Percentiles rank a stretch among this genome's conserved stretches.
These are phyloP conservation scores for Ganaspis brasiliensis DNA, from an alignment of 2,888 invertebrate species.

Conservation along the genomic window DNA sequence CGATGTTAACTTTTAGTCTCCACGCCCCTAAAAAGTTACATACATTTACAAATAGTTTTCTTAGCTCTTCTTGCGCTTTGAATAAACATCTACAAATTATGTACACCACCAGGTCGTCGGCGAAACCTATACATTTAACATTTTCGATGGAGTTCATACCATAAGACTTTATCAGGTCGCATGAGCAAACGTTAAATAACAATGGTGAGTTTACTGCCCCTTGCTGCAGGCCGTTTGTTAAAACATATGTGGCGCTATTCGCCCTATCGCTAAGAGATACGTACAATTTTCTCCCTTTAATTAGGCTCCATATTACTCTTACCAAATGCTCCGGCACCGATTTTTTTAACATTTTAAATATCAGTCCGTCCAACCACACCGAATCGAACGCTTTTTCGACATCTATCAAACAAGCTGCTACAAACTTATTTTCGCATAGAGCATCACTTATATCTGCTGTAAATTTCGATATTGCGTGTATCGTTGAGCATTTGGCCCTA, in stretches of 20 bases:
- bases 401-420: too few species aligned
- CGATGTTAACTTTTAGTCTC: too few species aligned
- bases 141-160: conserved; percentile 15
- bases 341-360: too few species aligned
- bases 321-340: background rate
- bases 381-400: too few species aligned
- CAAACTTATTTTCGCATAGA: too few species aligned
- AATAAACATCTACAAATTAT: conserved; percentile 17
- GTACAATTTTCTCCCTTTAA: background rate
- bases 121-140: conserved; percentile 13
- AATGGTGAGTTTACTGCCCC: conserved; percentile 35
- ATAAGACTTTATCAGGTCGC: conserved; percentile 33
- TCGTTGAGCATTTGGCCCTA: too few species aligned
- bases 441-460: too few species aligned
- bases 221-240: background rate
- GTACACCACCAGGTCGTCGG: too few species aligned
- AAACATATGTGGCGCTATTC: background rate
- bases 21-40: conserved; percentile 32
- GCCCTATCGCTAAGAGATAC: background rate
- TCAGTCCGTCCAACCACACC: too few species aligned
- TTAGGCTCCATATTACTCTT: background rate
- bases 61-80: conserved; percentile 12
- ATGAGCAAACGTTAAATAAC: conserved; percentile 34
- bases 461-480: too few species aligned
- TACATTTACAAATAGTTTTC: conserved; percentile 39